Base-by-base conservation (phyloP, 2,113 vertebrate genomes). In the Shinisaurus crocodilurus region DNA sequence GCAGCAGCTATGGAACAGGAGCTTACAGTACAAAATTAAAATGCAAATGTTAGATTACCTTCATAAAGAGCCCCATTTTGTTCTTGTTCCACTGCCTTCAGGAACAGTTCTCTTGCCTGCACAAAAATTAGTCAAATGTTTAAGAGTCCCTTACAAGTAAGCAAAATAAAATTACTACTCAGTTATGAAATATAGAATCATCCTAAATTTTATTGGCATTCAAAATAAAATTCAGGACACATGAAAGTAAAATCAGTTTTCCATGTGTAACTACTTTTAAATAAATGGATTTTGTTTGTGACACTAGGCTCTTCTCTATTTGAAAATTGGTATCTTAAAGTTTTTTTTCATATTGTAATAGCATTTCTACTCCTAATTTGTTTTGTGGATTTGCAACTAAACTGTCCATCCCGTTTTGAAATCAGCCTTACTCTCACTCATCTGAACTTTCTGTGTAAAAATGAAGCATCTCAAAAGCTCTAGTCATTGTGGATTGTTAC, bases 1-100 rank as follows among this genome's bases (percentile, higher is more conserved):
- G 43, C 32, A 79, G 29, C 82, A 48, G 37, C 43, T 65, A 69
- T 32, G 25, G 54, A 79, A 13, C 48, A 69, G 67, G 15, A 82
- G 60, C 7, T 74, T 60, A 43, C 69, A 43, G 50, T 43, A 70
- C 74, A 40, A 57, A 5, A 83, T 89, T 83, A 86, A 80, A 85
- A 79, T 4, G 1, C 87, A 79, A 91, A 48, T 89, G 70, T 40
- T 7, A 27, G 12, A 77, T 92, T 97, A 99, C 99, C 99, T 98
- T 99, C 99, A 88, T 99, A 99, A 91, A 99, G 98, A 8, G 99
- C 98, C 96, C 99, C 99, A 95, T 98, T 99, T 96, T 98, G 98
- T 94, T 99, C 99, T 95, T 99, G 98, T 94, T 99, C 98, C 90
- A 99, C 99, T 83, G 99, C 99, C 96, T 98, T 99, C 94, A 99